Base-by-base conservation (phyloP, 1,140 invertebrate species). In the Rhyacophila brunnea region DNA sequence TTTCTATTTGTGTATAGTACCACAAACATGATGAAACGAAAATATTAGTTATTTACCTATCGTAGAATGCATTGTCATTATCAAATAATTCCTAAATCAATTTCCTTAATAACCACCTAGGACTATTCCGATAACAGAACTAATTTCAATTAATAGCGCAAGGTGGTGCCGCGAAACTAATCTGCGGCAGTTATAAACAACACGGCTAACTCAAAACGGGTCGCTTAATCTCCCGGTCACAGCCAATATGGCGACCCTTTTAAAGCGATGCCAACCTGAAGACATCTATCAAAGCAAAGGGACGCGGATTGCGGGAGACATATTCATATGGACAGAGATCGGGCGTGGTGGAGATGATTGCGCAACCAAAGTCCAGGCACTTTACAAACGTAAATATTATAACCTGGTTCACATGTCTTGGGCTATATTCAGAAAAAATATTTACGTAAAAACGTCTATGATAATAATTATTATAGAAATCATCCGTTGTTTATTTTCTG, bases 111-210 rank as follows among this genome's bases (percentile, higher is more conserved):
- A 28, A 28, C 23, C 14, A 45, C 40, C 52, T 17, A 36, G 5
- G 5, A 36, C 44, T 28, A 23, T 49, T 62, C 46, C 63, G 59
- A 65, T 65, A 61, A 61, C 63, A 7, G 53, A 65, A 65, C 61
- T 65, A 65, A 65, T 65, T 65, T 65, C 63, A 65, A 65, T 65
- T 65, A 65, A 65, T 61, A 55, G 55, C 36, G 19, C 44, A 42
- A 64, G 62, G 62, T 56, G 52, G 40, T 14, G 32, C 42, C 11
- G 18, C 15, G 11, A 10, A 10, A 35, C 58, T 65, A 65, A 65
- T 65, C 63, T 61, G 28, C 18, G 55, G 50, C 54, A 50, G 51
- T 61, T 65, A 65, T 61, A 65, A 65, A 65, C 63, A 65, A 58
- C 54, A n/a, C n/a, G n/a, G 58, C 55, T 23, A 62, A 58, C 63